Base-by-base conservation (phyloP, 2,888 invertebrate genomes). In the Ametastegia equiseti region DNA sequence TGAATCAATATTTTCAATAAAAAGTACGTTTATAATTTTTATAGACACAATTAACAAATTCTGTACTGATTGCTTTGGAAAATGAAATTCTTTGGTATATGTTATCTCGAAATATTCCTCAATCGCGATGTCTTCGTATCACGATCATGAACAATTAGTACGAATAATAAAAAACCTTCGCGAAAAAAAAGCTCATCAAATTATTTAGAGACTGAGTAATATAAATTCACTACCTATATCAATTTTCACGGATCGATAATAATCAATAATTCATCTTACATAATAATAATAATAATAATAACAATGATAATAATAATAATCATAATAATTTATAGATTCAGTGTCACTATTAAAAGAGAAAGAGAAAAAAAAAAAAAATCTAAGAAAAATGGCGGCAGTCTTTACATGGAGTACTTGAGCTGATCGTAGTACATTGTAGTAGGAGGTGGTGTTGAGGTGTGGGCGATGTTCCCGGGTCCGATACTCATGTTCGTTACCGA, bases 381-480 rank as follows among this genome's bases (percentile, higher is more conserved):
- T n/a, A n/a, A n/a, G n/a, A n/a, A n/a, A n/a, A n/a, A n/a, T n/a
- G 4, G 54, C 54, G 54, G 54, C 54, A 50, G 57, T 78, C 78
- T 78, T 63, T 60, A 90, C 87, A 91, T 89, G 63, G 86, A 84
- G 85, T 90, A 91, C 83, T 91, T 91, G 83, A 90, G 87, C 84
- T 88, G 90, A 82, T 91, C 91, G 84, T 90, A 90, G 81, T 90
- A 91, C 87, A 90, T 87, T 45, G 88, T 85, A 42, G 89, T 83
- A 15, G 89, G 84, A 3, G 90, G 85, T 11, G 82, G 82, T 19
- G 88, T 81, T 23, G 90, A 84, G n/a, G 88, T 83, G 39, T 78
- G 78, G 42, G 60, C 57, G 15, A 78, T 57, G 11, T 42, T 45
- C 2, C 60, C 60, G 7, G 45, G 30, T 7, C 78, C 78, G n/a